Base-by-base conservation (phyloP, 2,797 vertebrate genomes). In the Huso huso region DNA sequence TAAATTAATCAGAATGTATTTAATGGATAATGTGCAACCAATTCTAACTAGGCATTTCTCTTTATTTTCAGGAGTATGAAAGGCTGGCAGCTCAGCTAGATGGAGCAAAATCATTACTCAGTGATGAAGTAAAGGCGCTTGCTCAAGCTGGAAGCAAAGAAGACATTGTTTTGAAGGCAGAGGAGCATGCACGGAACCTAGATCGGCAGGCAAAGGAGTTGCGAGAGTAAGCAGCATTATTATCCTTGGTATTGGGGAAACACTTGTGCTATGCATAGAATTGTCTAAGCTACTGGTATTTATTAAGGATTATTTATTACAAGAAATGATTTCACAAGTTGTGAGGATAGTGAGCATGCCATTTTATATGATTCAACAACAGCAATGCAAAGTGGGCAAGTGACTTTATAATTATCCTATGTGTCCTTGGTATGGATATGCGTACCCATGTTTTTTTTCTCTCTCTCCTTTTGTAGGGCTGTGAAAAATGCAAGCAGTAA, bases 81-180 rank as follows among this genome's bases (percentile, higher is more conserved):
- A 77, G 77, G 63, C 78, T 96, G 68, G 92, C 90, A 37, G 90
- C 89, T 65, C 81, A 91, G 75, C 76, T 99, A 81, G 92, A 95
- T 74, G 93, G 89, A 10, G 93, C 88, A 70, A 93, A 93, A 75
- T 89, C 79, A 1, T 89, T 94, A 69, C 85, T 99, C 69, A 92
- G 72, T 67, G 88, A 87, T 70, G 94, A 89, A 79, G 87, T 95
- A 52, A 88, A 85, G 69, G 81, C 84, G 13, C 71, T 92, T 59
- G 87, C 91, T 67, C 80, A 79, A 74, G 93, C 91, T 0, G 81
- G 89, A 7, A 83, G 80, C 75, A 88, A 94, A 77, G 85, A 91
- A 49, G 74, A 76, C 0, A 61, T 95, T 6, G 97, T 99, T 71
- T 78, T 77, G 64, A 77, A 69, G 68, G 97, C 96, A 3, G 96